Evolutionary conservation across 1,140 invertebrate genomes (phyloP), one percentile per base, ranked within the genome.

Genomic region (Eurosta solidaginis): DNA sequence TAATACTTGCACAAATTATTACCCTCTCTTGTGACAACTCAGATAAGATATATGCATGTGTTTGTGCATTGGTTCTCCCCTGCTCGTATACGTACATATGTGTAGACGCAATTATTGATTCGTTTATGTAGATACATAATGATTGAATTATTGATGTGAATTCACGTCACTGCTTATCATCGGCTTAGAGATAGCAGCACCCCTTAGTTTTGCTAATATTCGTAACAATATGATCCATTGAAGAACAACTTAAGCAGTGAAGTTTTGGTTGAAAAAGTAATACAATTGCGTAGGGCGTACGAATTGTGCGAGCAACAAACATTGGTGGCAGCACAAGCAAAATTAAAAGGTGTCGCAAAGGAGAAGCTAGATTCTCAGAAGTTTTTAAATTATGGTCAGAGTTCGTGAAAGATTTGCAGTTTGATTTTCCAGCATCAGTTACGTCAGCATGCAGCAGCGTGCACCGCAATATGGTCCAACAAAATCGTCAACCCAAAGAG

Each of bases 311-410:
- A 75, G 5, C 20, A 75, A 75, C 12, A 44, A 12, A 27, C n/a
- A 0, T 47, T 75, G 45, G 17, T 75, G 5, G 42, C 74, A 22
- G 74, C 45, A 7, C 74, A 75, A 42, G 5, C 36, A 5, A 75
- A 75, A 20, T 20, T 45, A 12, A 73, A 73, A 33, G 63, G 63
- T 12, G 33, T 73, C 5, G 63, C 42, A 25, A 75, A 75, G 45
- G 45, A 75, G 20, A 47, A 42, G 74, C n/a, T 75, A 25, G 74
- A 75, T 49, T 36, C 74, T 3, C 74, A 75, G 4, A 6, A 27
- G 45, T 75, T 44, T 75, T 75, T 47, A 12, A 45, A 25, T 44
- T 42, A 27, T 75, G 74, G 74, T 20, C n/a, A 10, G 74, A 75
- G 6, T 75, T 75, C 22, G 45, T 49, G 22, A 2, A n/a, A 22